Conservation (phyloP, 2,888 invertebrate species). For the Erynnis tages region DNA sequence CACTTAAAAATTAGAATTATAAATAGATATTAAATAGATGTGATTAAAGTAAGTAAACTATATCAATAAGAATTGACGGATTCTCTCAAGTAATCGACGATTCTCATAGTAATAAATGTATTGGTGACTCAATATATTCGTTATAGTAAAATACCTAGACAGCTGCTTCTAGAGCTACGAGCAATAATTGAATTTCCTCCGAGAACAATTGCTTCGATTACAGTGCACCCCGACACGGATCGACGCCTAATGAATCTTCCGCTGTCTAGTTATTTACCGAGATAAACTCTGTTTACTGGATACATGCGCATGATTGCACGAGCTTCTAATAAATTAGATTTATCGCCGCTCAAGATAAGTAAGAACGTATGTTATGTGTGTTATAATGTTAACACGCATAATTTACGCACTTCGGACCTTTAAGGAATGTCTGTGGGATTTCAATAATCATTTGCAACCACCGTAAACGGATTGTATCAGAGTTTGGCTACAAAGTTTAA, state of each 20-base stretch:
- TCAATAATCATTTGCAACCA: conserved; percentile 11
- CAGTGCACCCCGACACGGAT: conserved; percentile 70
- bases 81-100: no score
- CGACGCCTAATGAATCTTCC: conserved; percentile 79
- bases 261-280: conserved; percentile 78
- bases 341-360: conserved; percentile 48
- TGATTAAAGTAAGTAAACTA: no score
- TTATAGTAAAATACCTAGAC: background rate
- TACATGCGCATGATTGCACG: conserved; percentile 79
- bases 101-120: background rate
- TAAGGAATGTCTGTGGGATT: conserved; percentile 4
- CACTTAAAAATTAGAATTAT: no score
- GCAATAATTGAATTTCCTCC: conserved; percentile 76
- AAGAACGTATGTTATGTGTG: conserved; percentile 25
- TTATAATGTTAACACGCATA: conserved; percentile 20
- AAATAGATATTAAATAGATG: no score
- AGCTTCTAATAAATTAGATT: conserved; percentile 76
- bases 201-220: conserved; percentile 80
- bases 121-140: background rate
- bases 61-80: no score
- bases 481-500: no score
- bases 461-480: background rate
- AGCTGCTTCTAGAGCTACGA: conserved; percentile 6
- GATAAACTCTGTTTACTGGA: conserved; percentile 76
- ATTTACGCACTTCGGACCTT: conserved; percentile 14